Percentiles rank a stretch among this genome's conserved stretches.
Evolutionary conservation across 1,140 invertebrate genomes (phyloP).

Genomic region (Meloidogyne floridensis): DNA sequence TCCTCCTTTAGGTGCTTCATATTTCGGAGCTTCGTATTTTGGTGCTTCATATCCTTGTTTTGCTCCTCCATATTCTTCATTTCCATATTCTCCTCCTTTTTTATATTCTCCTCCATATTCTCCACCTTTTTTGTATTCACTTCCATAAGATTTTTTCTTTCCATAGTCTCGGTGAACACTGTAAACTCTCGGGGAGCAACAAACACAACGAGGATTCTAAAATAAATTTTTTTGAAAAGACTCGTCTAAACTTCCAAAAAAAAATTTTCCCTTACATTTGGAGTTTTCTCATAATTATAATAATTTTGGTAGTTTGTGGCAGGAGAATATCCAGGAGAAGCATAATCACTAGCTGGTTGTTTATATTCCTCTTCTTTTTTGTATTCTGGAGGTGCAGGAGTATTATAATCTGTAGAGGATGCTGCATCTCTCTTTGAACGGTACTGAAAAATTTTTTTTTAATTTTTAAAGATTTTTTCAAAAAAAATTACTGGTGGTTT

Average conservation of each 20-base stretch:
- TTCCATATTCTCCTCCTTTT: neutral
- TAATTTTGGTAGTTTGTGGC: neutral
- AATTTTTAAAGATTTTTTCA: neutral
- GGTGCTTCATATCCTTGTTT: neutral
- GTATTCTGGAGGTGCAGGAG: neutral
- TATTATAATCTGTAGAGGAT: neutral
- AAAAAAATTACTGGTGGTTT: neutral
- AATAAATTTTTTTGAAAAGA: neutral
- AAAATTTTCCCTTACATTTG: neutral
- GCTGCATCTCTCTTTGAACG: constrained; percentile 17
- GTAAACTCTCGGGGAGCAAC: constrained; percentile 22
- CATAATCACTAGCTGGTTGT: neutral
- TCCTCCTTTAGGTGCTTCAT: neutral
- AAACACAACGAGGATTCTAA: constrained; percentile 28
- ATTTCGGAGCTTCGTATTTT: too few species aligned
- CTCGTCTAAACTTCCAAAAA: too few species aligned
- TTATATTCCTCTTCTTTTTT: neutral
- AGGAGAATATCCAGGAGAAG: neutral
- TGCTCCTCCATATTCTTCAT: neutral
- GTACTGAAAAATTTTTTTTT: constrained; percentile 6
- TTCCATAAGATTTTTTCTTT: constrained; percentile 12
- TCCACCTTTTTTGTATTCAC: neutral
- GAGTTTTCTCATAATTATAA: neutral
- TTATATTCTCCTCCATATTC: neutral
- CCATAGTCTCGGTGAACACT: neutral